Base-by-base conservation (phyloP, 2,113 vertebrate species). In the Amazona vittata region DNA sequence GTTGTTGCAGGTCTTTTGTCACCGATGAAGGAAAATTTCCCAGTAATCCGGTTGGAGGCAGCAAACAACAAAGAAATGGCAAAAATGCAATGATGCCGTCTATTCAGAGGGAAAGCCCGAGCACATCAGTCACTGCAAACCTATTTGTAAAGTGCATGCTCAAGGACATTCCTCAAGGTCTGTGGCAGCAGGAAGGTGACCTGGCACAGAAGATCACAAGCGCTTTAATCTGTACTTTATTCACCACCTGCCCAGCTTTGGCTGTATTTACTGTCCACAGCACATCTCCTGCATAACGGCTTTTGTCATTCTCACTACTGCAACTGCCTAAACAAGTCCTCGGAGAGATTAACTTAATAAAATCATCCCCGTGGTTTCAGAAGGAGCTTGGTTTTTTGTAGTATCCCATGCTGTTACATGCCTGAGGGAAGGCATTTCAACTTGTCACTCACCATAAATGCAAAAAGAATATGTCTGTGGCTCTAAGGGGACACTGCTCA, bases 41-140 rank as follows among this genome's bases (percentile, higher is more conserved):
- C 79, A 13, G 35, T 43, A 47, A 94, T 95, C 98, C 98, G 98
- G 97, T 78, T 96, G 98, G 97, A 97, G 98, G 98, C 98, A 98
- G 98, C 98, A 98, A 92, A 98, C 92, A 87, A 93, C 97, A 82
- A 89, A 96, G 89, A 97, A 98, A 94, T 62, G 47, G 24, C 71
- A 87, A 35, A 67, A 73, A 55, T 1, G 16, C 65, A 41, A 60
- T 2, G 29, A 7, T 25, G 35, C 35, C 3, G 3, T 13, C 7
- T 35, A 4, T 53, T 21, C 70, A 22, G 47, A 65, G 76, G 71
- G 43, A 74, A 82, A 82, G 47, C 33, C 24, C 0, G 26, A 43
- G 78, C 74, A 46, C n/a, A 57, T 60, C 50, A 9, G n/a, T 55
- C 80, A 64, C 75, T 73, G 59, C 59, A 79, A 79, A 93, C 41